Evolutionary conservation across 1,140 invertebrate species (phyloP), one percentile per base, ranked within the genome.

Genomic region (Agraylea sexmaculata): DNA sequence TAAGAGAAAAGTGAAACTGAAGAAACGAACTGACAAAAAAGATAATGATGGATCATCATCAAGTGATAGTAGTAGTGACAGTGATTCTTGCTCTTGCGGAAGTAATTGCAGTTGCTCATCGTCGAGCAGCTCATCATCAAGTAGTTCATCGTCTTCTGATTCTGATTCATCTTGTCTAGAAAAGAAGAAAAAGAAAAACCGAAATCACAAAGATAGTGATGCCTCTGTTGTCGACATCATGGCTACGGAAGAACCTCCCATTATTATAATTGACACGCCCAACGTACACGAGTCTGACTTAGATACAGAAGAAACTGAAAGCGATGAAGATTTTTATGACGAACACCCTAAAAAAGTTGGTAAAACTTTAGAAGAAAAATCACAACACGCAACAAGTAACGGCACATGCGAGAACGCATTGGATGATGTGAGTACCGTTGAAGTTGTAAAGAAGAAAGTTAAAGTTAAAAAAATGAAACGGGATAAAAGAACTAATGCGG

Each of bases 261-360:
- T 22, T 10, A 21, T 62, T 42, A 52, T 64, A 38, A 50, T 64
- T 37, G 56, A 59, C 20, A 61, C 66, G 47, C 58, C 60, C 45
- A 54, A 54, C 19, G 71, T 84, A 28, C 62, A 67, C 18, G 86
- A 88, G 60, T 83, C 82, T 1, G 86, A 89, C 55, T 66, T 87
- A 8, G 82, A 87, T 43, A 87, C 83, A 0, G 77, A 78, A 17
- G 79, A 87, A 55, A 80, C 83, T 20, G 80, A 83, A 28, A 85
- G 83, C 2, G 85, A 88, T 56, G 83, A 87, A 62, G 82, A 86
- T 47, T 87, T 87, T 60, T 87, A 87, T 55, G 83, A 87, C 55
- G 73, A 83, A 49, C 69, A 84, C 64, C 84, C 84, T 1, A 79
- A 84, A 46, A 68, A 68, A 43, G 53, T 80, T 29, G 77, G 71